Conservation (phyloP, 1,140 invertebrate genomes). For the Polyergus mexicanus region DNA sequence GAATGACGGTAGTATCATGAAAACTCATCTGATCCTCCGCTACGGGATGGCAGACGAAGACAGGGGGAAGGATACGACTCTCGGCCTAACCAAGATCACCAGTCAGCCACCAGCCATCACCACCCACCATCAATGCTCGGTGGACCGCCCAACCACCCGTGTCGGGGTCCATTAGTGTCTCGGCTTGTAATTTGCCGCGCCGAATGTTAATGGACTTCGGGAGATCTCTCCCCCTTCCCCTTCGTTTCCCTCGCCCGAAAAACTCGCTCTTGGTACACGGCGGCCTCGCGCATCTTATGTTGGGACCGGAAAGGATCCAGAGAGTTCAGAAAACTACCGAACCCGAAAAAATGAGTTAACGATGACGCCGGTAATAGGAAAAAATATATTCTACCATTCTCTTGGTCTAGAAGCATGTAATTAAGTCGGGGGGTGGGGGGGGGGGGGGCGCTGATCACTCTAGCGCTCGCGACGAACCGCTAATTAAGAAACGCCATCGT, state of each 20-base stretch:
- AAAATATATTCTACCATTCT: slow-evolving; percentile 24
- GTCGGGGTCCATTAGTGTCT: slow-evolving; percentile 83
- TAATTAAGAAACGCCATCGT: slow-evolving; percentile 78
- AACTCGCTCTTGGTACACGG: slow-evolving; percentile 21
- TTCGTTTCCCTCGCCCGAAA: neutral
- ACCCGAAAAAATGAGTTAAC: slow-evolving; percentile 28
- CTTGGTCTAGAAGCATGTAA: slow-evolving; percentile 69
- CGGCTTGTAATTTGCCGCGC: slow-evolving; percentile 86
- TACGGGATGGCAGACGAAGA: slow-evolving; percentile 46
- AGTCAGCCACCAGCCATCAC: slow-evolving; percentile 63
- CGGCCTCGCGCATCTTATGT: slow-evolving; percentile 7
- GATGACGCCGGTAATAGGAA: slow-evolving; percentile 13
- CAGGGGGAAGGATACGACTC: slow-evolving; percentile 5
- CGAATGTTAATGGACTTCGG: slow-evolving; percentile 85
- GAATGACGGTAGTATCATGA: slow-evolving; percentile 45
- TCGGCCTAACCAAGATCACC: slow-evolving; percentile 47
- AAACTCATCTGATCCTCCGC: slow-evolving; percentile 67
- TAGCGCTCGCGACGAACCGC: slow-evolving; percentile 66
- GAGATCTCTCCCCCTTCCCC: slow-evolving; percentile 36
- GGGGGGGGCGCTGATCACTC: slow-evolving; percentile 66
- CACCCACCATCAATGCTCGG: slow-evolving; percentile 76
- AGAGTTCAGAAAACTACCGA: slow-evolving; percentile 36
- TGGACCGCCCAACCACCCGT: slow-evolving; percentile 75
- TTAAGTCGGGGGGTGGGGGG: slow-evolving; percentile 67
- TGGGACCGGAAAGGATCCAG: neutral